A percentile compares a stretch with the other conserved stretches of the same genome.
Conservation (phyloP, 2,113 vertebrate genomes). For the Tricholaema leucomelas region DNA sequence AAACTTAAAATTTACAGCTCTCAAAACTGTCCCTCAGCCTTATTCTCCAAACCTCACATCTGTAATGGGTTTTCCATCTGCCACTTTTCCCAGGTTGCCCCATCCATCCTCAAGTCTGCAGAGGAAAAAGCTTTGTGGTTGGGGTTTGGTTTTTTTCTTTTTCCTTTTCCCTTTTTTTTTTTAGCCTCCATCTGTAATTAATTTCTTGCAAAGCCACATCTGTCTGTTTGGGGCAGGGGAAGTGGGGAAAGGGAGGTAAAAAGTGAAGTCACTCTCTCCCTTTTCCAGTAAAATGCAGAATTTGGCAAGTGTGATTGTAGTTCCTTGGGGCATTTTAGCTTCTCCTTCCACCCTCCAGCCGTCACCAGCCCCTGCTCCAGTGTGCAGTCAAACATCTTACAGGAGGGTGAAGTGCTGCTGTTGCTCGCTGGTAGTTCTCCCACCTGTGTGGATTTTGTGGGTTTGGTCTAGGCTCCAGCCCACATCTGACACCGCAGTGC, state of each 20-base stretch:
- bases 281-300: conserved; percentile 28
- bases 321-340: neutral
- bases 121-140: conserved; percentile 61
- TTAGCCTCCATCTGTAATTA: conserved; percentile 62
- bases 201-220: conserved; percentile 63
- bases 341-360: neutral
- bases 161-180: neutral
- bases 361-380: neutral
- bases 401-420: neutral
- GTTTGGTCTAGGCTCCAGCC: conserved; percentile 9
- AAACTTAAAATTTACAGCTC: conserved; percentile 62
- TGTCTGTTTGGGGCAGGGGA: conserved; percentile 6
- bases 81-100: conserved; percentile 53
- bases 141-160: neutral
- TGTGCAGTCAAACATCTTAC: neutral
- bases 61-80: conserved; percentile 75
- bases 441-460: neutral
- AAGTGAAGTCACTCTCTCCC: conserved; percentile 64
- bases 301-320: conserved; percentile 11
- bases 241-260: conserved; percentile 27
- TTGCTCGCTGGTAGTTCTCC: neutral
- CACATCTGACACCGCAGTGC: conserved; percentile 2
- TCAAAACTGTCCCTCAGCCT: conserved; percentile 55
- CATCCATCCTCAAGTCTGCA: conserved; percentile 48
- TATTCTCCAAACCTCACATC: conserved; percentile 61